phyloP scores from a whole-genome alignment of 2,888 invertebrate species.

The Pycnomerus fuliginosus region DNA sequence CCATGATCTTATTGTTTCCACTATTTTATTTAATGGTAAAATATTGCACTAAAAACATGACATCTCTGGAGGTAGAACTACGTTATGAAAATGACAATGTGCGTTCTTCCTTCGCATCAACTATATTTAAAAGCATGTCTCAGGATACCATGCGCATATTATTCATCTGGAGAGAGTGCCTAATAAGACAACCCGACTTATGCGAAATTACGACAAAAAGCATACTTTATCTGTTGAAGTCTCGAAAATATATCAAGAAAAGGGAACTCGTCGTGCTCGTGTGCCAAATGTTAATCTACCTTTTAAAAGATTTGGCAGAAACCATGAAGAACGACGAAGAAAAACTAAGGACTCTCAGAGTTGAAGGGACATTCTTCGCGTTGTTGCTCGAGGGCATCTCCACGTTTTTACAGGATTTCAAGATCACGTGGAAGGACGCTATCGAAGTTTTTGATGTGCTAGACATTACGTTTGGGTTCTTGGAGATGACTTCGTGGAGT shows the following conservation, averaged over 20 bases:
- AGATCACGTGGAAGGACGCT: conserved; percentile 76
- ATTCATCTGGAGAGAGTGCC: conserved; percentile 45
- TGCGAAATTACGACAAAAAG: conserved; percentile 56
- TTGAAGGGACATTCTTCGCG: conserved; percentile 57
- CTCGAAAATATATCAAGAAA: conserved; percentile 59
- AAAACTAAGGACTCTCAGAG: conserved; percentile 29
- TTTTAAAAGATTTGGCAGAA: conserved; percentile 57
- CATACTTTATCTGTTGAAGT: conserved; percentile 59
- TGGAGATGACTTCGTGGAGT: conserved; percentile 57
- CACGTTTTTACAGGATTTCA: conserved; percentile 65
- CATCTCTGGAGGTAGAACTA: no score
- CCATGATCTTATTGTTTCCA: conserved; percentile 65
- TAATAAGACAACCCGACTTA: conserved; percentile 51
- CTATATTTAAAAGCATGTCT: conserved; percentile 63
- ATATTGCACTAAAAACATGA: conserved; percentile 18
- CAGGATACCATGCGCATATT: conserved; percentile 59
- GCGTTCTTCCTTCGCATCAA: conserved; percentile 61
- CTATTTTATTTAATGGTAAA: conserved; percentile 46
- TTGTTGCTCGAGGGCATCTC: conserved; percentile 66
- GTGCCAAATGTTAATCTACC: conserved; percentile 64
- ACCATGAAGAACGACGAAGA: conserved; percentile 35
- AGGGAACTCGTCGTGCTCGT: conserved; percentile 64
- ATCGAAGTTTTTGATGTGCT: conserved; percentile 71
- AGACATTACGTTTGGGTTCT: conserved; percentile 55
- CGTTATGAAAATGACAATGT: no score